Conservation (phyloP, 2,113 vertebrate species). For the Cryptoleucopteryx plumbea region DNA sequence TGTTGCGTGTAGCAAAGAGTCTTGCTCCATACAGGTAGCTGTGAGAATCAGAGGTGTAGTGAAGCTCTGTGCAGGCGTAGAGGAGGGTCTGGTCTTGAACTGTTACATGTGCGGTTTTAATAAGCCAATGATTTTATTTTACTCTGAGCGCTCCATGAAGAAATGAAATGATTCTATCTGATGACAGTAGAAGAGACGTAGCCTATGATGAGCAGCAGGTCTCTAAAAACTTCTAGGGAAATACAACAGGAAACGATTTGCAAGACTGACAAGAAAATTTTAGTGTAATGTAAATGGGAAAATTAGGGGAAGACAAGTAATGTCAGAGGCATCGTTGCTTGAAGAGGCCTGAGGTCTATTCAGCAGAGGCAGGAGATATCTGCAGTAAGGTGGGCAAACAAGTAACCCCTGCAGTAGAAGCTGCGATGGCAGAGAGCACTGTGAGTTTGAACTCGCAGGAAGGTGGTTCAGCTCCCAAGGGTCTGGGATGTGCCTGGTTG, state of each 20-base stretch:
- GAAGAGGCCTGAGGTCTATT: neutral
- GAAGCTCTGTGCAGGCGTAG: neutral
- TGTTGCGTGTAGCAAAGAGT: neutral
- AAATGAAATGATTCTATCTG: neutral
- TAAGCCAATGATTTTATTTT: neutral
- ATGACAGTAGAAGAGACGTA: neutral
- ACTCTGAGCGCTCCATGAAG: neutral
- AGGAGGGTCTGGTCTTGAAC: neutral
- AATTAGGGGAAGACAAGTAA: neutral
- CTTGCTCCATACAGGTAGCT: neutral
- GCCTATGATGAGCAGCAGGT: neutral
- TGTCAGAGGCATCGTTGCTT: neutral
- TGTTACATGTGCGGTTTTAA: neutral
- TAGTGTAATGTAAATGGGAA: neutral
- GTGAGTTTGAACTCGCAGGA: neutral
- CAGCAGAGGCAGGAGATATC: neutral
- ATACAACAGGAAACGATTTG: neutral
- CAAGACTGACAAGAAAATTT: neutral
- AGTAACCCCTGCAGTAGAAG: neutral
- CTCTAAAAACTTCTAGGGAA: neutral
- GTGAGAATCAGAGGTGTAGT: neutral
- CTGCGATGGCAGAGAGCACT: neutral
- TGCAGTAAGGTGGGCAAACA: neutral
- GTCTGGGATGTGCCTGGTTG: neutral
- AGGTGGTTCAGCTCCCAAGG: neutral